A percentile compares a stretch with the other conserved stretches of the same genome.
phyloP scores from a whole-genome alignment of 2,113 vertebrate genomes.

The Forbesichthys agassizii region DNA sequence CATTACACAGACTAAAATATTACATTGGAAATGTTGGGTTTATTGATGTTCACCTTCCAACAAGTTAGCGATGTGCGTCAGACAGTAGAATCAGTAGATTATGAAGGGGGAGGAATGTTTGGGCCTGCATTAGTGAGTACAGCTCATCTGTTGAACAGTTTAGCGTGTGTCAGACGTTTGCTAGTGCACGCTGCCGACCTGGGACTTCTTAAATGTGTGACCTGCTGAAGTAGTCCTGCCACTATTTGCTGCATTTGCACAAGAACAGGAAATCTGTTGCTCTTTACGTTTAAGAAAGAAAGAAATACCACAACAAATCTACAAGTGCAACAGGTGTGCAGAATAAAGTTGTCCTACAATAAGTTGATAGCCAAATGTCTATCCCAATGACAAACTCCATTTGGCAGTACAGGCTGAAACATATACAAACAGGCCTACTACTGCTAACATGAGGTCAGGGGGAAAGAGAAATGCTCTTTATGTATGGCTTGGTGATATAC shows the following conservation, averaged over 20 bases:
- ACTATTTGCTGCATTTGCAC: neutral
- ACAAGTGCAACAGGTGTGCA: neutral
- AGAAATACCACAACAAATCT: neutral
- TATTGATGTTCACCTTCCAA: neutral
- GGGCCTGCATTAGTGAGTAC: neutral
- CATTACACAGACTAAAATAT: neutral
- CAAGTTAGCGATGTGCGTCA: neutral
- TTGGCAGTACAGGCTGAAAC: neutral
- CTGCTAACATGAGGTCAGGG: neutral
- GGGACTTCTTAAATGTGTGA: neutral
- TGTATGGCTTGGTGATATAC: conserved; percentile 29
- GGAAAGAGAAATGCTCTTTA: conserved; percentile 7
- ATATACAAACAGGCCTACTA: neutral
- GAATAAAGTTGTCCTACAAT: neutral
- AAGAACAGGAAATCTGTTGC: neutral
- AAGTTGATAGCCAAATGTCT: neutral
- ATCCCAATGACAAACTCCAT: neutral
- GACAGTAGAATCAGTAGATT: neutral
- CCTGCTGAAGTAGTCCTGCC: neutral
- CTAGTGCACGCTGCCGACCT: neutral
- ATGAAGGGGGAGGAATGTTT: neutral
- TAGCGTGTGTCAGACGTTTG: neutral
- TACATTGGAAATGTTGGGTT: neutral
- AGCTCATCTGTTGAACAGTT: conserved; percentile 3
- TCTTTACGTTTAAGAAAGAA: neutral